These are phyloP conservation scores for Clivina fossor DNA, from an alignment of 2,888 invertebrate species.

Conservation along the genomic window DNA sequence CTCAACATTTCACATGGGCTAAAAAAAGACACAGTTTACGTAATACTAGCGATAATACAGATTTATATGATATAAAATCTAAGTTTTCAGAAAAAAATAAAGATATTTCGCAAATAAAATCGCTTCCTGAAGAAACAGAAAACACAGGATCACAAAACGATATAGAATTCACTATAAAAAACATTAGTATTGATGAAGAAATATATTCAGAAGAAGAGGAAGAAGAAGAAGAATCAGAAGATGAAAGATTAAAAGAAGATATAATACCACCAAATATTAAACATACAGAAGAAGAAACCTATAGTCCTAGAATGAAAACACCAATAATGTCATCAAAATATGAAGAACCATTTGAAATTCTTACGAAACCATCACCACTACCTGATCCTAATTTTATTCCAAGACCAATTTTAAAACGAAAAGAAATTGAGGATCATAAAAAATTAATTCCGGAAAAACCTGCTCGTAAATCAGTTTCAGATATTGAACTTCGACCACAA, in stretches of 20 bases:
- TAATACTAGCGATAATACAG: conserved; percentile 41
- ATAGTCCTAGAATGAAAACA: conserved; percentile 65
- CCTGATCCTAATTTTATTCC: conserved; percentile 73
- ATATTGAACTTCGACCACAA: conserved; percentile 35
- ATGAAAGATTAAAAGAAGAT: conserved; percentile 45
- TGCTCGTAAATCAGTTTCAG: conserved; percentile 34
- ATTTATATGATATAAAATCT: conserved; percentile 39
- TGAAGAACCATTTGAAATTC: conserved; percentile 61
- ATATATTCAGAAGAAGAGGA: conserved; percentile 46
- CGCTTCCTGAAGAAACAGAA: conserved; percentile 50
- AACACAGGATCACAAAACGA: too few species aligned
- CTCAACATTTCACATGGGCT: conserved; percentile 48
- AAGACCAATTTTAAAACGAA: conserved; percentile 73
- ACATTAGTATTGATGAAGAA: conserved; percentile 50
- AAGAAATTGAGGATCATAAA: conserved; percentile 53
- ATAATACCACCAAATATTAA: conserved; percentile 36
- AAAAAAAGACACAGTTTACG: conserved; percentile 49
- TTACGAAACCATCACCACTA: conserved; percentile 63
- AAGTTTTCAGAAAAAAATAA: conserved; percentile 44
- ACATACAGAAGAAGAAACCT: conserved; percentile 65
- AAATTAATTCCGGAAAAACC: conserved; percentile 39
- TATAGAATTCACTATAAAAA: conserved; percentile 48
- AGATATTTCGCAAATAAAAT: conserved; percentile 41
- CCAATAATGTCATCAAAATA: conserved; percentile 51
- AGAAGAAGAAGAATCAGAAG: conserved; percentile 47